Conservation (phyloP, 1,140 invertebrate genomes). For the Solenopsis invicta region DNA sequence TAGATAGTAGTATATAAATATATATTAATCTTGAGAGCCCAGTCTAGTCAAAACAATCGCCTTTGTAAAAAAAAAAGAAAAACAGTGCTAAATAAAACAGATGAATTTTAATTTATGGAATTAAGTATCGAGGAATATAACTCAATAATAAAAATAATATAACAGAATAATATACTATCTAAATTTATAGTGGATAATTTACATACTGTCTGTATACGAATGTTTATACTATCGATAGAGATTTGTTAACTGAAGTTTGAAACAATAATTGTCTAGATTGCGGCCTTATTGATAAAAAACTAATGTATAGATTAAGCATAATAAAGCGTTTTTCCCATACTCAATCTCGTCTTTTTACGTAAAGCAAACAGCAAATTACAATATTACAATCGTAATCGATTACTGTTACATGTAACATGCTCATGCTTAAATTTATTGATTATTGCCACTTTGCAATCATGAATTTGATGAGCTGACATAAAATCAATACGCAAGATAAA, state of each 20-base stretch:
- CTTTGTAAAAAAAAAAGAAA: conserved; percentile 31
- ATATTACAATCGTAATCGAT: conserved; percentile 20
- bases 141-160: not conserved
- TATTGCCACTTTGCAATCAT: not conserved
- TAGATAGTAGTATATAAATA: conserved; percentile 28
- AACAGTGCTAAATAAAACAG: conserved; percentile 10
- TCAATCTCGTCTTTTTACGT: conserved; percentile 4
- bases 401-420: not conserved
- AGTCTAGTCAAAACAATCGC: conserved; percentile 59
- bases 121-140: not conserved
- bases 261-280: conserved; percentile 48
- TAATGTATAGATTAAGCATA: conserved; percentile 46
- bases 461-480: not conserved
- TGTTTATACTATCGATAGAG: conserved; percentile 21
- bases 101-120: conserved; percentile 13
- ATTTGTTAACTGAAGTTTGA: conserved; percentile 1
- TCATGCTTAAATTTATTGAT: not conserved
- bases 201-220: conserved; percentile 42
- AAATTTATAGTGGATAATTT: conserved; percentile 33
- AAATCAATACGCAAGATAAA: conserved; percentile 13
- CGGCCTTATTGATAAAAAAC: conserved; percentile 42
- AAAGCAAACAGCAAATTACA: conserved; percentile 4
- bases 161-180: not conserved
- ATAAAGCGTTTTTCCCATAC: conserved; percentile 54
- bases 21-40: conserved; percentile 34